phyloP scores from a whole-genome alignment of 2,113 vertebrate species.

The Xenotilapia caudafasciata region DNA sequence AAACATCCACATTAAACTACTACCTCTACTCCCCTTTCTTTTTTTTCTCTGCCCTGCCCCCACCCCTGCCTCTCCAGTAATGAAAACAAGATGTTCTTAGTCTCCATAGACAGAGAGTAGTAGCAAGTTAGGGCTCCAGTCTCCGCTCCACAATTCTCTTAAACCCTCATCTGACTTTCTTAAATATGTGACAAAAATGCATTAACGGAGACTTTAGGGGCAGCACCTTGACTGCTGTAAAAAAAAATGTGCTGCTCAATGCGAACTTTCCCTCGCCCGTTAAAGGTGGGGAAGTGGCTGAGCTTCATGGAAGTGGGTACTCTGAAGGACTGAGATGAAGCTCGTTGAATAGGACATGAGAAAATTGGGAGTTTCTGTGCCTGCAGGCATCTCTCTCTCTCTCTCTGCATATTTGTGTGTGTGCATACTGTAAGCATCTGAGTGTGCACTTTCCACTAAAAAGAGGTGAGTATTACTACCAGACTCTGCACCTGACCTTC shows the following conservation, averaged over 20 bases:
- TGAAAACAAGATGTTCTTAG: slow-evolving; percentile 74
- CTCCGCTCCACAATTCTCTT: slow-evolving; percentile 25
- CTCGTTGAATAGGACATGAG: not conserved
- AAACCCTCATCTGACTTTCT: slow-evolving; percentile 57
- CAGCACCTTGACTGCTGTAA: slow-evolving; percentile 10
- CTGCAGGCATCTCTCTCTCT: not conserved
- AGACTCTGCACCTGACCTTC: slow-evolving; percentile 69
- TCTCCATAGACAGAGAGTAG: slow-evolving; percentile 49
- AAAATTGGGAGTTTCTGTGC: not conserved
- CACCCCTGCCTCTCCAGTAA: slow-evolving; percentile 44
- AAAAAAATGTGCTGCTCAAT: not conserved
- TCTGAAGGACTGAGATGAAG: not conserved
- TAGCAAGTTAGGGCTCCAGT: slow-evolving; percentile 27
- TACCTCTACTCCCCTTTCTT: slow-evolving; percentile 22
- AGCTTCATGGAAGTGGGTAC: not conserved
- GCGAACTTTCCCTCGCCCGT: not conserved
- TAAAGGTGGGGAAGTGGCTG: not conserved
- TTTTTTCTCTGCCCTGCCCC: not conserved
- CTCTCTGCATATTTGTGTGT: not conserved
- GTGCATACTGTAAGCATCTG: slow-evolving; percentile 6
- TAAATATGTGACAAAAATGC: slow-evolving; percentile 67
- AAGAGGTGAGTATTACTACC: slow-evolving; percentile 43
- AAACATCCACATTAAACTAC: slow-evolving; percentile 31
- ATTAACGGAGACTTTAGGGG: slow-evolving; percentile 52
- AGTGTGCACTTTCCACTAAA: slow-evolving; percentile 6